Percentiles rank a stretch among this genome's conserved stretches.
Evolutionary conservation across 2,113 vertebrate species (phyloP).

Genomic region (Pogona vitticeps): DNA sequence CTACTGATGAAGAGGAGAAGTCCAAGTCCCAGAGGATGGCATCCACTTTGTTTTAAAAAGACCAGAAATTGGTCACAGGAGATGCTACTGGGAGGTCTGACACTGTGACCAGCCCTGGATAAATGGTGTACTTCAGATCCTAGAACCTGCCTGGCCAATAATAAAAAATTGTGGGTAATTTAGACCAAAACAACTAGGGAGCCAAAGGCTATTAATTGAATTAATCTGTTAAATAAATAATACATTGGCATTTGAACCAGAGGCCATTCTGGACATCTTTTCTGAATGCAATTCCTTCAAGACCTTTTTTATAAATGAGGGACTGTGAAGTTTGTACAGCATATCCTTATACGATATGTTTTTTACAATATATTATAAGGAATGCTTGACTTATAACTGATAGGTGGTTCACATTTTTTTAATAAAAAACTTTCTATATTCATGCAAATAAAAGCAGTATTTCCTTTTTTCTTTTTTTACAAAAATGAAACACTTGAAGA

Average conservation of each 20-base stretch:
- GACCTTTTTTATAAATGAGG: too few relatives aligned
- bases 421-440: constrained; percentile 56
- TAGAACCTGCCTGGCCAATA: too few relatives aligned
- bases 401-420: neutral
- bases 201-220: too few relatives aligned
- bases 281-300: neutral
- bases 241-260: neutral
- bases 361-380: neutral
- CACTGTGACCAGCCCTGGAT: too few relatives aligned
- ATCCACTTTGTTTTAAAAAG: too few relatives aligned
- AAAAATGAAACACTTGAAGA: constrained; percentile 53
- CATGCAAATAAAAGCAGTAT: constrained; percentile 47
- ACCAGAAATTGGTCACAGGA: too few relatives aligned
- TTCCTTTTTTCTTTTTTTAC: constrained; percentile 31
- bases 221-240: neutral
- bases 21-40: too few relatives aligned
- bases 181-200: neutral
- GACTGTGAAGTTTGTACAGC: too few relatives aligned
- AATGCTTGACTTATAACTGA: constrained; percentile 41
- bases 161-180: too few relatives aligned
- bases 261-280: neutral
- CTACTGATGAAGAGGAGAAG: too few relatives aligned
- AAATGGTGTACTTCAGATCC: too few relatives aligned
- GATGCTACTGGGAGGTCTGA: too few relatives aligned
- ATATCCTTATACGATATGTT: neutral